phyloP scores from a whole-genome alignment of 2,888 invertebrate genomes.

The Acronicta psi region DNA sequence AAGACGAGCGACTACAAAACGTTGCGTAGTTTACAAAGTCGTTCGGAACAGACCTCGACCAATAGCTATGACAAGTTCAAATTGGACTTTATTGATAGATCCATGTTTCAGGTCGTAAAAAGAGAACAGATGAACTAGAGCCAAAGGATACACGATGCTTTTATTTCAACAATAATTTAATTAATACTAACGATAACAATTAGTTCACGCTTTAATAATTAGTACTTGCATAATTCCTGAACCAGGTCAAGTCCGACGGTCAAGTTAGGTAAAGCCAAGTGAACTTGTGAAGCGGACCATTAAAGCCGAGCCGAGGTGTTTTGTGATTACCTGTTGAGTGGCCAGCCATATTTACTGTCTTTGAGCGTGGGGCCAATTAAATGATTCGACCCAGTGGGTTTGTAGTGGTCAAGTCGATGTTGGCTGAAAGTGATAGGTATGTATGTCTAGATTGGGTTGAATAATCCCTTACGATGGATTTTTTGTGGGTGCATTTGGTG shows the following conservation, averaged over 20 bases:
- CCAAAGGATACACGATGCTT: no score
- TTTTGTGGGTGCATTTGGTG: no score
- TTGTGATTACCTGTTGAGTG: conserved; percentile 34
- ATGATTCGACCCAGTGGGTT: conserved; percentile 28
- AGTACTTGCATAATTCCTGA: conserved; percentile 3
- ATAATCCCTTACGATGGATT: no score
- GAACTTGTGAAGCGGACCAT: conserved; percentile 11
- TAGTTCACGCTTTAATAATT: not conserved
- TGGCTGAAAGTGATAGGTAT: conserved; percentile 3
- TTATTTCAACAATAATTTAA: no score
- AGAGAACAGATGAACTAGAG: not conserved
- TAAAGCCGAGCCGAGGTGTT: conserved; percentile 13
- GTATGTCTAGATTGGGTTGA: no score
- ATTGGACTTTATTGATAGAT: conserved; percentile 22
- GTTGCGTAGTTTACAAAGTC: conserved; percentile 17
- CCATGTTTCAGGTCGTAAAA: not conserved
- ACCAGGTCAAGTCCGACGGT: conserved; percentile 14
- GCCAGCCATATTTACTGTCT: conserved; percentile 23
- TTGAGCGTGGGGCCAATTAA: conserved; percentile 25
- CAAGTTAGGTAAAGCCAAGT: conserved; percentile 10
- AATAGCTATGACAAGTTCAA: conserved; percentile 21
- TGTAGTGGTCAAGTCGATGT: conserved; percentile 19
- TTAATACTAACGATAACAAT: not conserved
- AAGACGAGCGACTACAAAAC: conserved; percentile 35
- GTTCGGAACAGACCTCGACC: conserved; percentile 16